A percentile compares a stretch with the other conserved stretches of the same genome.
phyloP scores from a whole-genome alignment of 2,888 invertebrate genomes.

The Cantharis rustica region DNA sequence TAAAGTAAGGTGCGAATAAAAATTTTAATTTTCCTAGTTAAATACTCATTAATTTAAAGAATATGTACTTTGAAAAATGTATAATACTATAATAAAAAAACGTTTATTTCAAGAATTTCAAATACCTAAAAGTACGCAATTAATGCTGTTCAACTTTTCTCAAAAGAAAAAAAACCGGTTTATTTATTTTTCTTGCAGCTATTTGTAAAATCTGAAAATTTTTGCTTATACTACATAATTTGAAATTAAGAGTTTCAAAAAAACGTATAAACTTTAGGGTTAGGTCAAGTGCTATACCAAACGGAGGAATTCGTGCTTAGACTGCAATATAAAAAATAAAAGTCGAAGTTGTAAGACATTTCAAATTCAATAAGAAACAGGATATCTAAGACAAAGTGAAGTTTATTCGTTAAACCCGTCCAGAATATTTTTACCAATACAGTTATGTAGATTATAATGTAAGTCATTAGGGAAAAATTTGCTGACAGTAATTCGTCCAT shows the following conservation, averaged over 20 bases:
- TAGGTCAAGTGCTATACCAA: not conserved
- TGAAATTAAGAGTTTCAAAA: not conserved
- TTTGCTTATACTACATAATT: not conserved
- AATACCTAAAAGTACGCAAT: no score
- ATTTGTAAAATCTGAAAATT: not conserved
- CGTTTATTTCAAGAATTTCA: not conserved
- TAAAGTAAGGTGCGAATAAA: not conserved
- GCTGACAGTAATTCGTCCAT: no score
- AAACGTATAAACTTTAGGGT: not conserved
- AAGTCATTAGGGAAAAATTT: not conserved
- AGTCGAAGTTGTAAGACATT: constrained; percentile 1
- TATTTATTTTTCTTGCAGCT: not conserved
- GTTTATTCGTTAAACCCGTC: constrained; percentile 5
- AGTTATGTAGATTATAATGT: not conserved
- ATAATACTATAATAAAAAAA: not conserved
- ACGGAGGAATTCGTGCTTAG: not conserved
- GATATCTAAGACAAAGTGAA: constrained; percentile 12
- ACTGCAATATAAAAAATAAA: constrained; percentile 5
- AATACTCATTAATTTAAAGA: not conserved
- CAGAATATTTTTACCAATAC: not conserved
- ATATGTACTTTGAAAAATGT: not conserved
- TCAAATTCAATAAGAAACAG: constrained; percentile 15
- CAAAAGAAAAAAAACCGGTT: not conserved
- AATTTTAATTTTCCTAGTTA: not conserved
- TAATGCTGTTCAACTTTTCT: no score